These are phyloP conservation scores for Miichthys miiuy DNA, from an alignment of 2,797 vertebrate genomes.

Conservation along the genomic window DNA sequence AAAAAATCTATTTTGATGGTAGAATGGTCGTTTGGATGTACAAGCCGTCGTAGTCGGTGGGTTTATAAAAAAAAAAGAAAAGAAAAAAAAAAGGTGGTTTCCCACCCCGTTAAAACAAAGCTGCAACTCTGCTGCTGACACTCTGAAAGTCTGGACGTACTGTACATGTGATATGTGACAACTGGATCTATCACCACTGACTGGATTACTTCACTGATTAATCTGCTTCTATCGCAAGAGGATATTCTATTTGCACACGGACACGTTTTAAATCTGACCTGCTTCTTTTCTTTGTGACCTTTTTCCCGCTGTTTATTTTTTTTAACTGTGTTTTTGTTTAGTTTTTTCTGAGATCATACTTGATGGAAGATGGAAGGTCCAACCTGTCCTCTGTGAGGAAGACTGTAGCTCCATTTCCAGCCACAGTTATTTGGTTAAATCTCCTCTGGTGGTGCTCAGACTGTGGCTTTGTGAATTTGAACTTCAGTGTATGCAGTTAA, in stretches of 20 bases:
- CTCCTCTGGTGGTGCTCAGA: constrained; percentile 48
- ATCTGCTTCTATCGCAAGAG: constrained; percentile 38
- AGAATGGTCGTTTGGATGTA: constrained; percentile 7
- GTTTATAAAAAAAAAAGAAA: background rate
- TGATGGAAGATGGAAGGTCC: constrained; percentile 31
- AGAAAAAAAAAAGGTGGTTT: background rate
- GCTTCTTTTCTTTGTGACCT: constrained; percentile 33
- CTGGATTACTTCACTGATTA: constrained; percentile 10
- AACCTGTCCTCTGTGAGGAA: constrained; percentile 83
- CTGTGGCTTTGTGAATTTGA: constrained; percentile 54
- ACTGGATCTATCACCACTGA: constrained; percentile 6
- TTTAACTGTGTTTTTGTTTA: background rate
- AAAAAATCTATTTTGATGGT: constrained; percentile 22
- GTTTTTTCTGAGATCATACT: constrained; percentile 37
- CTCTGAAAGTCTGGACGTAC: constrained; percentile 1
- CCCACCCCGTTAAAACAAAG: constrained; percentile 21
- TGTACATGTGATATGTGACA: background rate
- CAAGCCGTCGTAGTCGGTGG: background rate
- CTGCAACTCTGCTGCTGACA: constrained; percentile 37
- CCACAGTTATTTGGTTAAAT: constrained; percentile 27
- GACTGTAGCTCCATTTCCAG: constrained; percentile 39
- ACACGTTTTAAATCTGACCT: constrained; percentile 29
- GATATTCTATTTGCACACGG: constrained; percentile 61
- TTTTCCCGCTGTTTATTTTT: background rate
- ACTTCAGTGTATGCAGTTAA: constrained; percentile 51